A percentile compares a stretch with the other conserved stretches of the same genome.
phyloP scores from a whole-genome alignment of 2,888 invertebrate genomes.

The Theodoxus fluviatilis region DNA sequence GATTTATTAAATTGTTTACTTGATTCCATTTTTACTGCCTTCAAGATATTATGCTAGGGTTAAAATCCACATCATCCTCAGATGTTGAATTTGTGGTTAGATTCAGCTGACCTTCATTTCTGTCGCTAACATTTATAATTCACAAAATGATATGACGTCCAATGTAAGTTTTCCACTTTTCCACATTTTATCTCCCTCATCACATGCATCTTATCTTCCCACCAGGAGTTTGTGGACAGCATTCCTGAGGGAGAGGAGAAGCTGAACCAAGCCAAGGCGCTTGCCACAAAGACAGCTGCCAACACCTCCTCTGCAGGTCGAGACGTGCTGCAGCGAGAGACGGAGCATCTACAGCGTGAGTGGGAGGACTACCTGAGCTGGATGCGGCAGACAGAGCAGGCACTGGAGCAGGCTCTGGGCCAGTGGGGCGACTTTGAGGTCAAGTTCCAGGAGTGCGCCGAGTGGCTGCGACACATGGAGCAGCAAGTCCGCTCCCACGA shows the following conservation, averaged over 20 bases:
- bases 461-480: conserved; percentile 88
- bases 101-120: too few relatives aligned
- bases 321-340: conserved; percentile 83
- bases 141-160: too few relatives aligned
- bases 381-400: conserved; percentile 67
- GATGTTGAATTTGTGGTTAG: too few relatives aligned
- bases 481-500: conserved; percentile 82
- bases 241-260: conserved; percentile 51
- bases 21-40: too few relatives aligned
- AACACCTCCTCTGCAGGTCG: conserved; percentile 88
- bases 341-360: conserved; percentile 88
- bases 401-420: conserved; percentile 83
- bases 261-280: conserved; percentile 41
- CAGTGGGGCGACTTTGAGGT: conserved; percentile 85
- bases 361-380: conserved; percentile 72
- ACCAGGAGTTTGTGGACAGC: conserved; percentile 48
- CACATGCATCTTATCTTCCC: background rate
- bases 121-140: background rate
- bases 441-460: conserved; percentile 78
- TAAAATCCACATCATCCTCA: too few relatives aligned
- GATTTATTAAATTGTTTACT: too few relatives aligned
- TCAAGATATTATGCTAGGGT: too few relatives aligned
- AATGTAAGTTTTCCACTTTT: background rate
- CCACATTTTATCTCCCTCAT: background rate
- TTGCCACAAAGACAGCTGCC: conserved; percentile 67